Base-by-base conservation (phyloP, 2,888 invertebrate species). In the Boloria selene region DNA sequence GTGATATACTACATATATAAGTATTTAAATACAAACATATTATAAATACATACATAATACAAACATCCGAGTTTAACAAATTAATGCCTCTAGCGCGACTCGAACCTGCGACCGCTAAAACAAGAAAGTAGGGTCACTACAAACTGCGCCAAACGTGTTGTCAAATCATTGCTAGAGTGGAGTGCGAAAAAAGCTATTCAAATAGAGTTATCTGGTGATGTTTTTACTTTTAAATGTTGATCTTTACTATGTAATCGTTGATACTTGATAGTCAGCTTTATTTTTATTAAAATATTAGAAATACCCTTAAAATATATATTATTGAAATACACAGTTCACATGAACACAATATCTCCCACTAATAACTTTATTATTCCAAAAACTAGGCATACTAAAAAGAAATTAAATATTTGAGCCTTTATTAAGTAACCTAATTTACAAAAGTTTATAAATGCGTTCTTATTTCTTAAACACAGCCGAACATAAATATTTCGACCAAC, bases 261-360 rank as follows among this genome's bases (percentile, higher is more conserved):
- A 64, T 53, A 45, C n/a, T 13, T 64, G 42, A 64, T 53, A 45
- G 14, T 13, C 26, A 51, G 17, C 26, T 26, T 13, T 5, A 38
- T 54, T 51, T 65, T 65, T 61, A 65, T 61, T 65, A 65, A 61
- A 51, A 17, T 54, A 31, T n/a, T 10, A 22, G 44, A 56, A 22
- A 56, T 18, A 22, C 42, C 38, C 17, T 54, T 13, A 16, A 44
- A 14, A 49, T 6, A 6, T 26, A 26, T 26, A 26, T 26, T 26
- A 26, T 26, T 26, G 4, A 26, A 26, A 26, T 5, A 26, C 0
- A 26, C 4, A 26, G 26, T 26, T 0, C 26, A 26, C 26, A 6
- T 31, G 31, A 6, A 31, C 6, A 6, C 5, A 31, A 6, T 31
- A 1, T 31, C 31, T 5, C 31, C 6, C 6, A 31, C 6, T 31